Conservation (phyloP, 2,113 vertebrate genomes). For the Bubo blakistoni region DNA sequence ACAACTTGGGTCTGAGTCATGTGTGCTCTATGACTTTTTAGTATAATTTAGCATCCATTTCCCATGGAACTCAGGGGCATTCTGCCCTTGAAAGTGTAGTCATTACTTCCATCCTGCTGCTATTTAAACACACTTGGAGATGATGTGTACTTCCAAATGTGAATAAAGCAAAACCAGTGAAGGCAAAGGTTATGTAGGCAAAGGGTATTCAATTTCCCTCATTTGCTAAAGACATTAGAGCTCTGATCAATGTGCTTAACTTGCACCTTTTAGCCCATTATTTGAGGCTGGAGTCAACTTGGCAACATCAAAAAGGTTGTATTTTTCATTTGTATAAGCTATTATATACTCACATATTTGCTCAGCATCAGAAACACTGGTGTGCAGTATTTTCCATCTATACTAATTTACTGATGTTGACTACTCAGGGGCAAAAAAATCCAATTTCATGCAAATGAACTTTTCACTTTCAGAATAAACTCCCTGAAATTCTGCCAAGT, state of each 20-base stretch:
- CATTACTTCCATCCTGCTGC: constrained; percentile 32
- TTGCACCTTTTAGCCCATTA: background rate
- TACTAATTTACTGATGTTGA: background rate
- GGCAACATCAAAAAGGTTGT: background rate
- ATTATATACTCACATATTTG: background rate
- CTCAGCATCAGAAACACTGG: background rate
- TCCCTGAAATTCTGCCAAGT: background rate
- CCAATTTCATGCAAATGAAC: background rate
- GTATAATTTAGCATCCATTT: background rate
- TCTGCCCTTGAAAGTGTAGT: background rate
- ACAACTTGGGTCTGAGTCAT: background rate
- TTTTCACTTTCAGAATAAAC: background rate
- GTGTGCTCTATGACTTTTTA: background rate
- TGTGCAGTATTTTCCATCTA: background rate
- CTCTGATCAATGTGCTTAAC: background rate
- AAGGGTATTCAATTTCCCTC: background rate
- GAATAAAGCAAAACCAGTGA: constrained; percentile 8
- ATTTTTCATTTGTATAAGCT: background rate
- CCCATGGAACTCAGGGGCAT: background rate
- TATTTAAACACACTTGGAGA: constrained; percentile 12
- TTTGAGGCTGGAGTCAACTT: background rate
- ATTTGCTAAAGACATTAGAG: constrained; percentile 15
- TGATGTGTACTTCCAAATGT: background rate
- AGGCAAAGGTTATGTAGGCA: constrained; percentile 27
- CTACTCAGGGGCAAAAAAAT: background rate